Base-by-base conservation (phyloP, 2,113 vertebrate species). In the Thryonomys swinderianus region DNA sequence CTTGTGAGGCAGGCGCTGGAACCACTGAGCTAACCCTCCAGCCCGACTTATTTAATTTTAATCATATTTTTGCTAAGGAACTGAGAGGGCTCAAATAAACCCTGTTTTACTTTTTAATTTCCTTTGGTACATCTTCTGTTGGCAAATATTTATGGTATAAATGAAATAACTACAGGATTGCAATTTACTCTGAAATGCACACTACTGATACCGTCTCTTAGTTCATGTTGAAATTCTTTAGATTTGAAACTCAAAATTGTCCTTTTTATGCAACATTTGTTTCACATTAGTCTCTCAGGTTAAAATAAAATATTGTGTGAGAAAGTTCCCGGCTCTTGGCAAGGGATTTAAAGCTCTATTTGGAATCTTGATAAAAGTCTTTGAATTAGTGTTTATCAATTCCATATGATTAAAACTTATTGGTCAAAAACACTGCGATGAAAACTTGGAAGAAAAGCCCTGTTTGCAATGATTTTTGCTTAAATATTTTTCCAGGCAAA, bases 371-470 rank as follows among this genome's bases (percentile, higher is more conserved):
- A 20, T 61, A 86, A 96, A 94, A 87, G 85, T 73, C 88, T 96
- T 88, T 93, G 57, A 88, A 89, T 96, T 69, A 81, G 51, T 91
- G 76, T 93, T 96, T 92, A 93, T 97, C 85, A 95, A 96, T 95
- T 96, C 64, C n/a, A 85, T 55, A 92, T 88, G 90, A 95, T 90
- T 93, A 93, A 96, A 57, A 21, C 7, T 59, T 67, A 80, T 34
- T 23, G 9, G 51, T 64, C 64, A 94, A 94, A 95, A 59, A 9
- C n/a, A 40, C 13, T 17, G 27, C 59, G 67, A 80, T 88, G 91
- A 48, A 16, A 89, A 14, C 23, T 89, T 34, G 18, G 27, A n/a
- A 34, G 11, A 62, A 79, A 86, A 93, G n/a, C 13, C 21, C 40
- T 74, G 20, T 0, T 30, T 37, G 1, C 5, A 59, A 45, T 76